A percentile compares a stretch with the other conserved stretches of the same genome.
phyloP scores from a whole-genome alignment of 2,888 invertebrate genomes.

The Drosophila diplacantha region DNA sequence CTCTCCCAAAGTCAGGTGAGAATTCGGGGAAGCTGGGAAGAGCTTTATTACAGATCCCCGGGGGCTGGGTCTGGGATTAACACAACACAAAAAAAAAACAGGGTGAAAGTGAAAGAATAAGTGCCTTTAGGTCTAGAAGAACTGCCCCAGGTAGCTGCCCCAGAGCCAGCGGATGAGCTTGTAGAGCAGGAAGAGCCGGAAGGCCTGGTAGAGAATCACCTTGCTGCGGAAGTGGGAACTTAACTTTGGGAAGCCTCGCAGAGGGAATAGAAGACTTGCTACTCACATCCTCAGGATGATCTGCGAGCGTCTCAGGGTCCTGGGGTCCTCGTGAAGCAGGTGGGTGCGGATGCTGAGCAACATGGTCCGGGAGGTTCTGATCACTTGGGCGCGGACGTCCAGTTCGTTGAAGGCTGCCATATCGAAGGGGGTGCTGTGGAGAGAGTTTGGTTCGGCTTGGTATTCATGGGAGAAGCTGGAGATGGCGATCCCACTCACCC shows the following conservation, averaged over 20 bases:
- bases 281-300: conserved; percentile 55
- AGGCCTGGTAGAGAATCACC: conserved; percentile 26
- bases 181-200: conserved; percentile 51
- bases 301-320: conserved; percentile 44
- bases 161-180: conserved; percentile 58
- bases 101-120: not conserved
- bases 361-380: conserved; percentile 41
- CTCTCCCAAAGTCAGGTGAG: conserved; percentile 65
- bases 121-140: not conserved
- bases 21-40: not conserved
- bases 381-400: conserved; percentile 2
- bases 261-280: no score
- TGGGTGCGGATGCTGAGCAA: conserved; percentile 54
- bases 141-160: conserved; percentile 27
- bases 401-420: conserved; percentile 24
- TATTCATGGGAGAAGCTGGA: no score
- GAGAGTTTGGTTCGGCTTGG: no score
- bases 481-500: conserved; percentile 43
- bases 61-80: not conserved
- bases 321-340: conserved; percentile 58
- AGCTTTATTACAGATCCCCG: not conserved
- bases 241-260: no score
- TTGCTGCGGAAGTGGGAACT: conserved; percentile 39
- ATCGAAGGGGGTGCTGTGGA: conserved; percentile 61
- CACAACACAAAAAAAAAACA: not conserved